These are phyloP conservation scores for Halictus ligatus DNA, from an alignment of 2,888 invertebrate species.

Conservation along the genomic window DNA sequence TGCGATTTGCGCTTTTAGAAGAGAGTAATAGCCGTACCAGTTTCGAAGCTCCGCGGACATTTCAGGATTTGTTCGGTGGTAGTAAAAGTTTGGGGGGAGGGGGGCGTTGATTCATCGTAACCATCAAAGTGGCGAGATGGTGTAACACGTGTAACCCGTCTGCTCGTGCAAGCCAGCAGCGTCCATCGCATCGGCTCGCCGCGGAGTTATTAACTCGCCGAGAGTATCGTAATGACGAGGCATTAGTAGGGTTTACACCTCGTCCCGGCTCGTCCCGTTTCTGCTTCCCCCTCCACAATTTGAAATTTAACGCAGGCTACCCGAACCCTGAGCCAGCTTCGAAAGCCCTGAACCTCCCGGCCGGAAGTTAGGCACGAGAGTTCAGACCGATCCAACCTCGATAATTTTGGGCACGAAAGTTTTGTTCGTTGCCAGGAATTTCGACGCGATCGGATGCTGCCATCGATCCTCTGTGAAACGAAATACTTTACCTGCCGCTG, in stretches of 20 bases:
- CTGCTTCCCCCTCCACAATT: conserved; percentile 41
- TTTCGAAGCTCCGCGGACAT: not conserved
- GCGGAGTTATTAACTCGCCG: conserved; percentile 61
- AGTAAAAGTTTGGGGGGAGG: not conserved
- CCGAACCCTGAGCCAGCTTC: not conserved
- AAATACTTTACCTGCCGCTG: not conserved
- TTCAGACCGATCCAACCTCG: conserved; percentile 24
- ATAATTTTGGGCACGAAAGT: conserved; percentile 4
- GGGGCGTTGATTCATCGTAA: not conserved
- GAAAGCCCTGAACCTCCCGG: not conserved
- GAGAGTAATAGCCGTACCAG: not conserved
- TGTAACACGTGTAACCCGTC: conserved; percentile 57
- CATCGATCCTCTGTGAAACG: not conserved
- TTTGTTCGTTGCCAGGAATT: not conserved
- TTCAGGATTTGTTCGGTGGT: not conserved
- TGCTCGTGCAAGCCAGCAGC: conserved; percentile 22
- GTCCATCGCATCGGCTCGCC: conserved; percentile 50
- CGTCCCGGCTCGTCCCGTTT: conserved; percentile 26
- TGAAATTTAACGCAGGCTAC: conserved; percentile 41
- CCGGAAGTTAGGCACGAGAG: conserved; percentile 27
- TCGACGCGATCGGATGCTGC: not conserved
- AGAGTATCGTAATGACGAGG: conserved; percentile 58
- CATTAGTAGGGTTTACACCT: conserved; percentile 50
- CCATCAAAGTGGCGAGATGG: not conserved
- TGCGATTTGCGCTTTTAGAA: no score